Evolutionary conservation across 2,888 invertebrate species (phyloP), one percentile per base, ranked within the genome.

Genomic region (Minunthozetes semirufus): DNA sequence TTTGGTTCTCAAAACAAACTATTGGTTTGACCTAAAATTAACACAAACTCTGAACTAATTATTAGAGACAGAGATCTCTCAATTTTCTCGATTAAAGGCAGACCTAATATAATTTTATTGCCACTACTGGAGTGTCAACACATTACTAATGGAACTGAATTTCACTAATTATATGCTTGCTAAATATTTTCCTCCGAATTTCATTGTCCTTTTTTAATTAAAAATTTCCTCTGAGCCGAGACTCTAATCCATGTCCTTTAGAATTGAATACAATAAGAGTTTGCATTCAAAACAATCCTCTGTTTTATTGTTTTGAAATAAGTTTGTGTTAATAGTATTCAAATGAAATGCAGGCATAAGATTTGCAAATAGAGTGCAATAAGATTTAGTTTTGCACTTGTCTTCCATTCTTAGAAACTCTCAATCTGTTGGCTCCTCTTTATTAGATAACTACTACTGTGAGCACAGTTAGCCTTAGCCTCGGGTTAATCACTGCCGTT

Each of bases 401-500:
- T 50, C 50, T 50, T n/a, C 9, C 19, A 50, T 50, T 50, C 19
- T 5, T n/a, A 8, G 50, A 17, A 11, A 42, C 11, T 8, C n/a
- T 50, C 50, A 19, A 50, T 19, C 19, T 50, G n/a, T 50, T 19
- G 1, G n/a, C 19, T 50, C 50, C n/a, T 50, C 50, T 11, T 50
- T 59, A 25, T 59, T 27, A 59, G 27, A 59, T 25, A 59, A 59
- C 59, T 8, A 59, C 59, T 8, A 42, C 42, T 42, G 42, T 42
- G 42, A 6, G 59, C 59, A 27, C 50, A 50, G 50, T 50, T 50
- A n/a, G 50, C 50, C 29, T 59, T 59, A 59, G 59, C 59, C 59
- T 25, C 59, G 29, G 59, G 59, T 59, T 59, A 59, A 59, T 59
- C 59, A 29, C 29, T 59, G 59, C n/a, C 27, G 59, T 59, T 59